These are phyloP conservation scores for Notolabrus celidotus DNA, from an alignment of 2,797 vertebrate species.

Conservation along the genomic window DNA sequence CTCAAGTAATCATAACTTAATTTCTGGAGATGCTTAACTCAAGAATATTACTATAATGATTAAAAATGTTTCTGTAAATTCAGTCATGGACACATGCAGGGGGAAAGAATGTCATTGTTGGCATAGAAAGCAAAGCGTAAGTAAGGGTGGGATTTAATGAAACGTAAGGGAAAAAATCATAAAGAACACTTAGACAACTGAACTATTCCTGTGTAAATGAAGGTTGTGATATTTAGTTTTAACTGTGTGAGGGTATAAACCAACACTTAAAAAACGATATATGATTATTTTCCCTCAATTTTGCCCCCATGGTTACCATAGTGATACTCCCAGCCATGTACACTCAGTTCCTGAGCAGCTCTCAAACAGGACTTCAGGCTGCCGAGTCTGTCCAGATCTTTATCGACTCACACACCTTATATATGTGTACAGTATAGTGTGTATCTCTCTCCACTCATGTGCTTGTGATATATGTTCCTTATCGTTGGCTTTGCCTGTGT, in stretches of 20 bases:
- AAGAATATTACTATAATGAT: no score
- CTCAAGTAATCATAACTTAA: no score
- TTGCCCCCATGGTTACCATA: slow-evolving; percentile 45
- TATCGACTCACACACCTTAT: slow-evolving; percentile 34
- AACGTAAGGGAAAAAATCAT: no score
- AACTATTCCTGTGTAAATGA: no score
- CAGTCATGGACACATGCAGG: no score
- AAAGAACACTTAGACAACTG: no score
- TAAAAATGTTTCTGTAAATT: no score
- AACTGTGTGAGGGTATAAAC: neutral
- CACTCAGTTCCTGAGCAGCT: slow-evolving; percentile 25
- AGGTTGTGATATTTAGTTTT: no score
- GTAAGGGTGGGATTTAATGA: no score
- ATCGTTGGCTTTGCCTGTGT: slow-evolving; percentile 20
- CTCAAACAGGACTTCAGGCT: slow-evolving; percentile 52
- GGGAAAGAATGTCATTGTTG: no score
- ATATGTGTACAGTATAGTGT: slow-evolving; percentile 12
- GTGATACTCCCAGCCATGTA: slow-evolving; percentile 35
- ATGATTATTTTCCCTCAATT: slow-evolving; percentile 10
- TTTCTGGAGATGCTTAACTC: no score
- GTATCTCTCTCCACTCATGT: slow-evolving; percentile 15
- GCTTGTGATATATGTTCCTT: slow-evolving; percentile 27
- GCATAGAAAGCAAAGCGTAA: no score
- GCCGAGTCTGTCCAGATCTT: slow-evolving; percentile 40
- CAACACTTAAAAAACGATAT: neutral